Percentiles rank a stretch among this genome's conserved stretches.
Evolutionary conservation across 2,888 invertebrate genomes (phyloP).

Genomic region (Pristionchus exspectatus): DNA sequence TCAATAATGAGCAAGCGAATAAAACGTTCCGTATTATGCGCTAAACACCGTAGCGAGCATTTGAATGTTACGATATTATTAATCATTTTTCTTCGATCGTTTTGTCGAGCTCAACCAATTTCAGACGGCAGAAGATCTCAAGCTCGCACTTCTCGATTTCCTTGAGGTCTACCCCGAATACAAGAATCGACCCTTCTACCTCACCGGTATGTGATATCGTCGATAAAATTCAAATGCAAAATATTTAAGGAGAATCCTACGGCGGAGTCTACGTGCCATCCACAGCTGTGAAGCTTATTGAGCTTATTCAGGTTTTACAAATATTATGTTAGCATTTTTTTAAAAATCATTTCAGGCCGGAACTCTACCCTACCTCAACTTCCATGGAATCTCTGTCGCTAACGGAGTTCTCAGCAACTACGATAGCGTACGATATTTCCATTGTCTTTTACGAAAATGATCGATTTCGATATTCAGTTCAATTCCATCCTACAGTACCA

Average conservation of each 20-base stretch:
- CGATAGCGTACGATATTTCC: constrained; percentile 1
- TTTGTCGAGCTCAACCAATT: neutral
- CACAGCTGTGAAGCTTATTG: constrained; percentile 66
- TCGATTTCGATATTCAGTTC: constrained; percentile 56
- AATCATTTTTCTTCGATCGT: too few species aligned
- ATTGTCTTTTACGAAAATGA: neutral
- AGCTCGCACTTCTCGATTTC: constrained; percentile 80
- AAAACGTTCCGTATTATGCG: too few species aligned
- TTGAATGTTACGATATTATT: too few species aligned
- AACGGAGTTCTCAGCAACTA: constrained; percentile 71
- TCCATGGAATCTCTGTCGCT: constrained; percentile 71
- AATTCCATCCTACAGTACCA: constrained; percentile 66
- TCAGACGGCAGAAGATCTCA: constrained; percentile 80
- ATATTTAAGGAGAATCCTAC: constrained; percentile 66
- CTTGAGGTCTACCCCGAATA: constrained; percentile 81
- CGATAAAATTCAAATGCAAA: neutral
- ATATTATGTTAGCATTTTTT: too few species aligned
- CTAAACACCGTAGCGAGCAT: too few species aligned
- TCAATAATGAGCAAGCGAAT: too few species aligned
- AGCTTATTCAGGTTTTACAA: constrained; percentile 63
- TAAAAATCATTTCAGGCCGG: constrained; percentile 54
- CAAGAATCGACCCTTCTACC: constrained; percentile 80
- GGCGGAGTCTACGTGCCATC: constrained; percentile 70
- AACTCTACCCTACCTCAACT: constrained; percentile 62
- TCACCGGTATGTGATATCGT: constrained; percentile 53